Evolutionary conservation across 2,888 invertebrate genomes (phyloP).

Genomic region (Carcina quercana): DNA sequence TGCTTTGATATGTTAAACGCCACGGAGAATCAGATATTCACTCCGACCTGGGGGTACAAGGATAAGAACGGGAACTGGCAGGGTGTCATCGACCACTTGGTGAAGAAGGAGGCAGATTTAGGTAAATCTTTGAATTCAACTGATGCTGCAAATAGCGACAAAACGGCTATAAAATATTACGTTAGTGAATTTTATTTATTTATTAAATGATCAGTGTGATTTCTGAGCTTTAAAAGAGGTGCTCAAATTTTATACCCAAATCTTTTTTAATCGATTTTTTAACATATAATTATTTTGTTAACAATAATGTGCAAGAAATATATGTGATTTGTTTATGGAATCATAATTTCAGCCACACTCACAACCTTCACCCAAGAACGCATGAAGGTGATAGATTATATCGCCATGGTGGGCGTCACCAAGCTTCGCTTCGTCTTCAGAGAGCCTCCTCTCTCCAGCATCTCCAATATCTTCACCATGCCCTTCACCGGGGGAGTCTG

Average conservation of each 20-base stretch:
- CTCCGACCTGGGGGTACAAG: slow-evolving; percentile 58
- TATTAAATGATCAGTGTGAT: too few relatives aligned
- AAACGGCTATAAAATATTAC: too few relatives aligned
- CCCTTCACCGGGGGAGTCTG: slow-evolving; percentile 79
- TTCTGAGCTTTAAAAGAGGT: too few relatives aligned
- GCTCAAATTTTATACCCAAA: too few relatives aligned
- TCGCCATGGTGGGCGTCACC: slow-evolving; percentile 70
- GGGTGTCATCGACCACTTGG: slow-evolving; percentile 46
- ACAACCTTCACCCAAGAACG: slow-evolving; percentile 59
- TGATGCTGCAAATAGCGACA: too few relatives aligned
- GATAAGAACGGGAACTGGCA: slow-evolving; percentile 61
- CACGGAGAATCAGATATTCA: slow-evolving; percentile 43
- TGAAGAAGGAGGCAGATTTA: slow-evolving; percentile 54
- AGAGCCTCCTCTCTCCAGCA: slow-evolving; percentile 77
- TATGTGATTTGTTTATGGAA: too few relatives aligned
- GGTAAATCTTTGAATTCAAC: too few relatives aligned
- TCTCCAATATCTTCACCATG: slow-evolving; percentile 78
- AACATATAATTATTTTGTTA: too few relatives aligned
- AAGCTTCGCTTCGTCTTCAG: slow-evolving; percentile 77
- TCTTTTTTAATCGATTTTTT: too few relatives aligned
- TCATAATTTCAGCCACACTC: slow-evolving; percentile 39
- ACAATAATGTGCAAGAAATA: too few relatives aligned
- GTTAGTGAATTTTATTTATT: too few relatives aligned
- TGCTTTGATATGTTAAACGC: slow-evolving; percentile 63
- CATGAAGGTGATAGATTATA: slow-evolving; percentile 62